phyloP scores from a whole-genome alignment of 2,797 vertebrate genomes.

The Jordanella pulchra region DNA sequence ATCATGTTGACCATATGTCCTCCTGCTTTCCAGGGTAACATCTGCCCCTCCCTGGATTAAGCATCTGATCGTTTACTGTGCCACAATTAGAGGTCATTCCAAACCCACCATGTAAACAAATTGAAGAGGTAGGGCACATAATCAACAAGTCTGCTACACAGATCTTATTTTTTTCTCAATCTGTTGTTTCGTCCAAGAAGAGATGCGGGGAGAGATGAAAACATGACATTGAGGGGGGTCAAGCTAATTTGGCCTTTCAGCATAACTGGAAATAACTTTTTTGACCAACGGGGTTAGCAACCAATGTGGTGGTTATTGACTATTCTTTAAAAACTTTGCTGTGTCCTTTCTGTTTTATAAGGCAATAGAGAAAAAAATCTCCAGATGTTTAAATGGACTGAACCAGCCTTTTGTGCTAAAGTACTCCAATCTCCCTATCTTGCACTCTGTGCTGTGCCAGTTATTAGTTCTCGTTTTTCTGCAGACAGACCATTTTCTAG shows the following conservation, averaged over 20 bases:
- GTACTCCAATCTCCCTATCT: slow-evolving; percentile 39
- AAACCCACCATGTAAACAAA: slow-evolving; percentile 62
- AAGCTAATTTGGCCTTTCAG: slow-evolving; percentile 12
- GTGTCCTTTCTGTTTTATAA: slow-evolving; percentile 12
- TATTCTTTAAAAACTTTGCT: slow-evolving; percentile 10
- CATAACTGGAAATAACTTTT: slow-evolving; percentile 19
- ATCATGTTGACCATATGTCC: slow-evolving; percentile 49
- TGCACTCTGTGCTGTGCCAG: slow-evolving; percentile 37
- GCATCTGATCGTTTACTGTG: slow-evolving; percentile 22
- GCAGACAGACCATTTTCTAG: slow-evolving; percentile 44
- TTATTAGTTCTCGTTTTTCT: slow-evolving; percentile 52
- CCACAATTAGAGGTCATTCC: slow-evolving; percentile 60
- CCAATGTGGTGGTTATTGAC: slow-evolving; percentile 17
- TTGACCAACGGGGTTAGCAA: slow-evolving; percentile 21
- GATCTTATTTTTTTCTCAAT: slow-evolving; percentile 31
- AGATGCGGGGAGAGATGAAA: slow-evolving; percentile 73
- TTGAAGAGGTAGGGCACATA: slow-evolving; percentile 23
- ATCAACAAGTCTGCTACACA: slow-evolving; percentile 27
- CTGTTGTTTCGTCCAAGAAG: slow-evolving; percentile 53
- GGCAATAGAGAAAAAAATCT: slow-evolving; percentile 3
- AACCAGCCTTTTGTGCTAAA: slow-evolving; percentile 29
- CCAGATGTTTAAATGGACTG: slow-evolving; percentile 20
- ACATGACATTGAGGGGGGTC: slow-evolving; percentile 64
- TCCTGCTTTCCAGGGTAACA: slow-evolving; percentile 43
- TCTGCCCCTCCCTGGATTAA: slow-evolving; percentile 50